Percentiles rank a stretch among this genome's conserved stretches.
These are phyloP conservation scores for Arremon brunneinucha DNA, from an alignment of 2,797 vertebrate species.

Conservation along the genomic window DNA sequence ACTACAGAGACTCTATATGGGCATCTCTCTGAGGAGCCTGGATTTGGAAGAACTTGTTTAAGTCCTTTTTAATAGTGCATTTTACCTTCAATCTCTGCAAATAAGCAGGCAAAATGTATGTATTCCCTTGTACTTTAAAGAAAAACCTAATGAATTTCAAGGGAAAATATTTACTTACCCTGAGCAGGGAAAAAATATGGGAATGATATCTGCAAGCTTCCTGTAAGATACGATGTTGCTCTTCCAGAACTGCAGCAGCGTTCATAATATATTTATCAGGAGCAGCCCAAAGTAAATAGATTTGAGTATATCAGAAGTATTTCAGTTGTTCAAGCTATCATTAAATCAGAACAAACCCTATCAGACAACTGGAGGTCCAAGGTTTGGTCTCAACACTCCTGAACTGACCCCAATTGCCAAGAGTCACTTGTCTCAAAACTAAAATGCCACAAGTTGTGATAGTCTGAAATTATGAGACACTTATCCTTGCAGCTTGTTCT, in stretches of 20 bases:
- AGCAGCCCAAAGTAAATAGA: neutral
- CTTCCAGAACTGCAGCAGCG: neutral
- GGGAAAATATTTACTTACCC: neutral
- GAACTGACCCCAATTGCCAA: neutral
- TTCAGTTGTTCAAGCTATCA: neutral
- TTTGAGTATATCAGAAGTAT: neutral
- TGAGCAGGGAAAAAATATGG: neutral
- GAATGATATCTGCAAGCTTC: neutral
- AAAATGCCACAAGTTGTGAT: neutral
- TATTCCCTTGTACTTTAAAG: neutral
- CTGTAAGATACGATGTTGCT: neutral
- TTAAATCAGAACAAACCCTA: neutral
- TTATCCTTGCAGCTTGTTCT: neutral
- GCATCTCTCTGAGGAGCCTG: neutral
- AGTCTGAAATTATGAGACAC: neutral
- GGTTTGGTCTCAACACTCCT: neutral
- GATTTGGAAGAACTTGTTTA: neutral
- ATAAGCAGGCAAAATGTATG: neutral
- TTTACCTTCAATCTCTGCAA: neutral
- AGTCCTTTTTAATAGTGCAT: neutral
- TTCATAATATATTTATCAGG: neutral
- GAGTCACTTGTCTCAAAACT: neutral
- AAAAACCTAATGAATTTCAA: neutral
- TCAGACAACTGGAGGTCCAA: neutral
- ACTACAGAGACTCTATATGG: neutral